These are phyloP conservation scores for Egretta garzetta DNA, from an alignment of 2,113 vertebrate species.

Conservation along the genomic window DNA sequence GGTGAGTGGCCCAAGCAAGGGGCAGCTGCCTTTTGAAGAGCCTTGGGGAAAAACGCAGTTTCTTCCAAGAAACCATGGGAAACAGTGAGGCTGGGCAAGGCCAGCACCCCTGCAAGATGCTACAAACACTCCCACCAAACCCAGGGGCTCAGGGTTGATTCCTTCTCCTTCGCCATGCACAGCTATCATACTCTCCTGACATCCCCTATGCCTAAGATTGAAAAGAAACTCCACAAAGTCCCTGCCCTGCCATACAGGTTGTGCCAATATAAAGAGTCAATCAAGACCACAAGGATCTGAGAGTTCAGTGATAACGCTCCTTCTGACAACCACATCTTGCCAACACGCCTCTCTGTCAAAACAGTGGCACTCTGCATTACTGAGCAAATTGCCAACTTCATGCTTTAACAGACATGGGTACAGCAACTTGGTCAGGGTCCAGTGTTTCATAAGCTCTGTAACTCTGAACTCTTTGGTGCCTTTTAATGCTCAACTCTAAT, in stretches of 20 bases:
- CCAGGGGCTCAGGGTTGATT: background rate
- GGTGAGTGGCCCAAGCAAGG: background rate
- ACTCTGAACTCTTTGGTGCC: background rate
- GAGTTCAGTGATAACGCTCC: background rate
- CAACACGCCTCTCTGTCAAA: background rate
- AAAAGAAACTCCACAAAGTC: background rate
- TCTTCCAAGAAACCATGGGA: background rate
- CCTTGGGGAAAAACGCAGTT: background rate
- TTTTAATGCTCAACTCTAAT: background rate
- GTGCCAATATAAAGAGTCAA: background rate
- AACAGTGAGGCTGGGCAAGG: background rate
- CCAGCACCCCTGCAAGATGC: background rate
- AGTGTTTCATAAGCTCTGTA: background rate
- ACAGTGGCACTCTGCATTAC: background rate
- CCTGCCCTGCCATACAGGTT: background rate
- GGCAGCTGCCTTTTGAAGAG: background rate
- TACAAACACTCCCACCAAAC: accelerated
- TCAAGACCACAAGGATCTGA: background rate
- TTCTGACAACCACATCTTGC: background rate
- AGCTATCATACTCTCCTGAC: background rate
- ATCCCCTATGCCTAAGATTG: background rate
- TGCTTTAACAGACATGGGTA: background rate
- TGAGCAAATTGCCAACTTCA: background rate
- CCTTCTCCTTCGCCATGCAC: background rate
- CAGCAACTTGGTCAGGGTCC: background rate